Evolutionary conservation across 1,140 invertebrate species (phyloP), one percentile per base, ranked within the genome.

Genomic region (Macrobrachium rosenbergii): DNA sequence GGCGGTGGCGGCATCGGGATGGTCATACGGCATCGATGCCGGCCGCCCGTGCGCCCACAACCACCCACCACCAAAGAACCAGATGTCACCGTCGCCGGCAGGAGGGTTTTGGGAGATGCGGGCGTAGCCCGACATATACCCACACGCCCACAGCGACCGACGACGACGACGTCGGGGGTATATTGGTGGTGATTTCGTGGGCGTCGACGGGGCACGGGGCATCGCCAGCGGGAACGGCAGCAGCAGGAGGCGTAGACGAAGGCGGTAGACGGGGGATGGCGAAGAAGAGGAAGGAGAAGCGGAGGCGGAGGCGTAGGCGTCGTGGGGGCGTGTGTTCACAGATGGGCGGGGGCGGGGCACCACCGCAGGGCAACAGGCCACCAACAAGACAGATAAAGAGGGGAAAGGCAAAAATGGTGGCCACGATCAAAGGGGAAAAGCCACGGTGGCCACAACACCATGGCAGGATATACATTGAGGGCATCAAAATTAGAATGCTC

Each of bases 321-420:
- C 43, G 82, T 69, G 67, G 77, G 60, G 23, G 83, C 59, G 75
- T 58, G 28, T 43, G 76, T 62, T 60, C 69, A 84, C 82, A 72
- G 76, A 52, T 52, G 52, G 52, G 52, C 52, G 52, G 52, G 52
- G 28, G 28, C 28, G 28, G 81, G 77, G 86, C 75, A 59, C 69
- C 64, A 82, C 78, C 63, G 73, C 73, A 77, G 79, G 80, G 86
- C 86, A 81, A 82, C 73, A 82, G 87, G 87, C 87, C 87, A 88
- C 87, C 87, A 88, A 88, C 78, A 84, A 88, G 87, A 88, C 87
- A 88, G 87, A 88, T 88, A 88, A 88, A 88, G 87, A 88, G 87
- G 87, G 87, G 87, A 88, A 64, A 88, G 84, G 87, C 82, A 82
- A 88, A 88, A 83, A 88, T 88, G 82, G 87, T 79, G 77, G 87